Percentiles rank a stretch among this genome's conserved stretches.
These are phyloP conservation scores for Falco naumanni DNA, from an alignment of 2,797 vertebrate genomes.

Conservation along the genomic window DNA sequence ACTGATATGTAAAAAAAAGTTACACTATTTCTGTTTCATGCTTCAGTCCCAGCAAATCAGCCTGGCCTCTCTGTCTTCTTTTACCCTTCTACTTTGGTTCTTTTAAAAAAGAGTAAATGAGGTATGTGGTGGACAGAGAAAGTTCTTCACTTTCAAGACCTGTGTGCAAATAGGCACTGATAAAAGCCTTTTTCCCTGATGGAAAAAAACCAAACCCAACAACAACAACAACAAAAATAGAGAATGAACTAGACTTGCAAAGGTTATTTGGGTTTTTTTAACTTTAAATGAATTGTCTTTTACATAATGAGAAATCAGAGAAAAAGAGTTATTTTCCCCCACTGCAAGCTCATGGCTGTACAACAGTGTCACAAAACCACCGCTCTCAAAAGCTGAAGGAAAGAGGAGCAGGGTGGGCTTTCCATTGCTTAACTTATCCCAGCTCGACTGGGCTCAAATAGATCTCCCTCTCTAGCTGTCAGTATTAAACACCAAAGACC, in stretches of 20 bases:
- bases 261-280: neutral
- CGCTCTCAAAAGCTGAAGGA: neutral
- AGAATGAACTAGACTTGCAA: neutral
- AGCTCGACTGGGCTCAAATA: neutral
- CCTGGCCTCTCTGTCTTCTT: neutral
- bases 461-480: neutral
- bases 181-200: neutral
- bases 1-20: neutral
- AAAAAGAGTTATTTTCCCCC: neutral
- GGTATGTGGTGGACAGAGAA: neutral
- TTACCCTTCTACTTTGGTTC: neutral
- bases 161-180: neutral
- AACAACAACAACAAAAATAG: neutral
- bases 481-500: neutral
- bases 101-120: neutral
- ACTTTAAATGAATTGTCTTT: neutral
- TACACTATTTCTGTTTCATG: conserved; percentile 11
- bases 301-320: neutral
- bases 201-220: neutral
- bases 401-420: neutral
- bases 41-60: conserved; percentile 4
- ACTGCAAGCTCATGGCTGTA: fast-evolving
- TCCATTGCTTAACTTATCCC: neutral
- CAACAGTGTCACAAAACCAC: neutral
- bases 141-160: neutral